These are phyloP conservation scores for Ganaspis brasiliensis DNA, from an alignment of 2,888 invertebrate species.

Conservation along the genomic window DNA sequence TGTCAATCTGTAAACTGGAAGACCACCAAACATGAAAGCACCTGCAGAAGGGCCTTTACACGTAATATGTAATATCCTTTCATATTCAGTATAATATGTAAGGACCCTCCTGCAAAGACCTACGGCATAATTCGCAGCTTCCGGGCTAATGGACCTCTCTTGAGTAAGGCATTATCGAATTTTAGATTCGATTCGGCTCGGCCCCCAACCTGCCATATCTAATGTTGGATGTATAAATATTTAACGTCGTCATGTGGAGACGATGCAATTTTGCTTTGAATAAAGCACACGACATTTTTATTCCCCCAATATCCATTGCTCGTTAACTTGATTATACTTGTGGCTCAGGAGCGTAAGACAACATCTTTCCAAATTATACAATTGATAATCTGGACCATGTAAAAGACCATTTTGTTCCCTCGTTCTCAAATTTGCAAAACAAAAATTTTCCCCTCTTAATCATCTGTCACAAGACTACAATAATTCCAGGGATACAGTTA, in stretches of 20 bases:
- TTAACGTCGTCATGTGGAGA: slow-evolving; percentile 68
- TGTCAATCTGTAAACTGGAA: slow-evolving; percentile 1
- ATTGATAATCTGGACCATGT: slow-evolving; percentile 5
- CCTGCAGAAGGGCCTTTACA: slow-evolving; percentile 65
- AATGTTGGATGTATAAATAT: slow-evolving; percentile 72
- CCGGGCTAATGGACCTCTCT: slow-evolving; percentile 74
- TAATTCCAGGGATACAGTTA: background rate
- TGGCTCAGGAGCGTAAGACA: background rate
- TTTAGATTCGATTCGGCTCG: slow-evolving; percentile 77
- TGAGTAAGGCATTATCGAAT: slow-evolving; percentile 79
- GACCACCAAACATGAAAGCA: slow-evolving; percentile 67
- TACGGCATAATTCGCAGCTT: slow-evolving; percentile 75
- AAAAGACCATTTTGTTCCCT: slow-evolving; percentile 41
- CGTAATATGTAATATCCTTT: slow-evolving; percentile 66
- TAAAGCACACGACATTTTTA: slow-evolving; percentile 50
- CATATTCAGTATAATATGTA: slow-evolving; percentile 23
- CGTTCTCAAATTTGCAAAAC: background rate
- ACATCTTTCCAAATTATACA: slow-evolving; percentile 20
- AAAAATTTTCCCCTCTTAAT: background rate
- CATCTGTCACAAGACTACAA: background rate
- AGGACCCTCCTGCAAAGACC: slow-evolving; percentile 52
- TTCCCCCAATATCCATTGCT: slow-evolving; percentile 14
- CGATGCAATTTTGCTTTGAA: slow-evolving; percentile 68
- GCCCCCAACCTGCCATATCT: slow-evolving; percentile 64
- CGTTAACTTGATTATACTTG: slow-evolving; percentile 7